Evolutionary conservation across 2,888 invertebrate species (phyloP), one percentile per base, ranked within the genome.

Genomic region (Helleia helle): DNA sequence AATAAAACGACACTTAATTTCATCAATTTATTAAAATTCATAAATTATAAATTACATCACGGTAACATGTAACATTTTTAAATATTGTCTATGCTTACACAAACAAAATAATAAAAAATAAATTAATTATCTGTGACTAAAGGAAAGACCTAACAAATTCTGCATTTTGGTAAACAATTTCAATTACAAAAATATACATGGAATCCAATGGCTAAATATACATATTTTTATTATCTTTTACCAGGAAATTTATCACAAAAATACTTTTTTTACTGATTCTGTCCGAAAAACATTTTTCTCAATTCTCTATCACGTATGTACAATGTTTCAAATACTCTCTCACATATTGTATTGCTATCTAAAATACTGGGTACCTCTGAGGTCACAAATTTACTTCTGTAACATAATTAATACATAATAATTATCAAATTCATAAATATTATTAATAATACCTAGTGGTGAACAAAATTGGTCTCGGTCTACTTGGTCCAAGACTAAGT

Each of bases 11-110:
- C 17, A 17, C 5, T 18, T 34, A 38, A 38, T 65, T 69, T 63
- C 59, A 74, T 72, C 71, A 67, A 70, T 80, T 72, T 75, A 75
- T 71, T 72, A 63, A 53, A 61, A 70, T 65, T 66, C 70, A 50
- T 71, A 72, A 70, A 67, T 66, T 70, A 50, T 71, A 72, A 70
- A 67, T 71, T 72, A 77, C 71, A 81, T 70, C 62, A 57, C 62
- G 62, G 49, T 52, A 56, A 51, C 52, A 56, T 54, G 50, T 56
- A 57, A 57, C 54, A 47, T 51, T 12, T 22, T 48, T 54, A 52
- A 52, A 46, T 42, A 48, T 46, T 46, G 47, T 12, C 30, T 29
- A 30, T 2, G 9, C 18, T 34, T 34, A 34, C 18, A 34, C 8
- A 47, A 51, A 48, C 49, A 55, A 55, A 41, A 36, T 42, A 30